phyloP scores from a whole-genome alignment of 2,888 invertebrate genomes.

The Thysanoteuthis rhombus region DNA sequence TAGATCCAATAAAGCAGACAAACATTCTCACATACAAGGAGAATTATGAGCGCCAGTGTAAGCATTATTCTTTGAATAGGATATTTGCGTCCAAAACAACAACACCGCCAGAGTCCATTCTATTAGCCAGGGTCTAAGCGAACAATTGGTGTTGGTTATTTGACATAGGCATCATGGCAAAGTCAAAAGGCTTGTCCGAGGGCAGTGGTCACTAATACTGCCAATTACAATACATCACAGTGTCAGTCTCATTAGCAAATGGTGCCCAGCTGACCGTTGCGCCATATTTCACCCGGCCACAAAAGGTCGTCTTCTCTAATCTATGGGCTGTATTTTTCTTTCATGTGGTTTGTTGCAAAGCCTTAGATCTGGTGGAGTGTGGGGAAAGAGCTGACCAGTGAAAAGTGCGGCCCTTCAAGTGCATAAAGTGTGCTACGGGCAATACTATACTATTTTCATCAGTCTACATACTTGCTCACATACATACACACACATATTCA shows the following conservation, averaged over 20 bases:
- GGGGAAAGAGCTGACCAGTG: not conserved
- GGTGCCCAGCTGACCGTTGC: conserved; percentile 12
- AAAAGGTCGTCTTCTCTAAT: not conserved
- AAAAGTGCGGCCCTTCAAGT: not conserved
- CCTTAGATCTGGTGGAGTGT: not conserved
- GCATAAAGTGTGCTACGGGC: not conserved
- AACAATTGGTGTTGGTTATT: not conserved
- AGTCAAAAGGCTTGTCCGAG: not conserved
- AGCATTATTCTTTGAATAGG: conserved; percentile 12
- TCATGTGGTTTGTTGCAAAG: not conserved
- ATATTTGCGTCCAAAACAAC: not conserved
- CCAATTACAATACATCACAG: conserved; percentile 12
- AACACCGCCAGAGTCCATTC: conserved; percentile 12
- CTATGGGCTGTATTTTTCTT: not conserved
- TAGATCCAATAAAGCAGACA: not conserved
- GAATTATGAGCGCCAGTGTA: not conserved
- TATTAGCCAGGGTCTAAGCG: not conserved
- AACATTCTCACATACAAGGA: not conserved
- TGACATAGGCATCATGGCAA: not conserved
- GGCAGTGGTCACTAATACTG: not conserved
- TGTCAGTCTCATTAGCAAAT: conserved; percentile 12
- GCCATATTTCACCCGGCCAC: conserved; percentile 12
- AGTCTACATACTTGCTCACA: not conserved
- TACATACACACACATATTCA: not conserved
- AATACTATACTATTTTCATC: not conserved